Conservation (phyloP, 2,797 vertebrate genomes). For the Galaxias olidus region DNA sequence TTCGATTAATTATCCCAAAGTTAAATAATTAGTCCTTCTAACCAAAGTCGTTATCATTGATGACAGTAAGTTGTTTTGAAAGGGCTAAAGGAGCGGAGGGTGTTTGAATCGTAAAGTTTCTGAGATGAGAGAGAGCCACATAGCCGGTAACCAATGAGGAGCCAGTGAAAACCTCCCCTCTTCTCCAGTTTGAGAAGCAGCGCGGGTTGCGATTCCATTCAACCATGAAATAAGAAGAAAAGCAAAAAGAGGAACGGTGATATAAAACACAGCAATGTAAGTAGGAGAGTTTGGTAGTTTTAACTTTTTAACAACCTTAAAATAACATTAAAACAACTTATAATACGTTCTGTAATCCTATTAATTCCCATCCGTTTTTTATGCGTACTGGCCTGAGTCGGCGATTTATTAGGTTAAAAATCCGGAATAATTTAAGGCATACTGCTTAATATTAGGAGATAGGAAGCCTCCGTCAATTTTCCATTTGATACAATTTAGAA, state of each 20-base stretch:
- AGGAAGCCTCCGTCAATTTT: too few species aligned
- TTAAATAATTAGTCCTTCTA: slow-evolving; percentile 68
- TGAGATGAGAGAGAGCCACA: slow-evolving; percentile 51
- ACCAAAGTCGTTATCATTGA: slow-evolving; percentile 57
- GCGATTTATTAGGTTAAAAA: too few species aligned
- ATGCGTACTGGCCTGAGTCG: too few species aligned
- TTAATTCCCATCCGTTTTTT: too few species aligned
- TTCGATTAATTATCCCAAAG: slow-evolving; percentile 49
- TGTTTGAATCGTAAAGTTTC: slow-evolving; percentile 74
- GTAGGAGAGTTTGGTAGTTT: too few species aligned
- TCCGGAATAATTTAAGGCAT: too few species aligned
- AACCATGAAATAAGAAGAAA: slow-evolving; percentile 81
- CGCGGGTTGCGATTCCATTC: slow-evolving; percentile 63
- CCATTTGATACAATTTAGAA: too few species aligned
- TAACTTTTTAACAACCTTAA: too few species aligned
- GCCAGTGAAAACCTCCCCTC: slow-evolving; percentile 72
- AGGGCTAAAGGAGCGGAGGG: slow-evolving; percentile 62
- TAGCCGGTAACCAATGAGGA: slow-evolving; percentile 74
- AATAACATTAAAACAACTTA: too few species aligned
- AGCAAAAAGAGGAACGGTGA: slow-evolving; percentile 62
- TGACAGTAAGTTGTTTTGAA: slow-evolving; percentile 74
- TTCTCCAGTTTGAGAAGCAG: slow-evolving; percentile 54
- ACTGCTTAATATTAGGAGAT: too few species aligned
- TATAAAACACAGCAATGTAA: slow-evolving; percentile 60
- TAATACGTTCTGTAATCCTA: too few species aligned